Percentiles rank a stretch among this genome's conserved stretches.
Conservation (phyloP, 1,140 invertebrate species). For the Pemphigus obesinymphae region DNA sequence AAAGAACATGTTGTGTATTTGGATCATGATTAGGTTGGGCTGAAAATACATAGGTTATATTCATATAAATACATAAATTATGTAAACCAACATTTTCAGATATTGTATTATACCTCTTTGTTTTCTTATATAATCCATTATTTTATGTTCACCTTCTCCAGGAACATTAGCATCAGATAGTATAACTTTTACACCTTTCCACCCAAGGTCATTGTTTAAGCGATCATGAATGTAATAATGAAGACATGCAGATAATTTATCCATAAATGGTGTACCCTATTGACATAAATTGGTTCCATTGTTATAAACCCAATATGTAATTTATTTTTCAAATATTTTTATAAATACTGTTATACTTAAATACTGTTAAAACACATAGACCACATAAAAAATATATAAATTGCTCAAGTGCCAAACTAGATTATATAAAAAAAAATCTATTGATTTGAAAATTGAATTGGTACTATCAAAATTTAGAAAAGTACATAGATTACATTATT, state of each 20-base stretch:
- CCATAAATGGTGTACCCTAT: constrained; percentile 96
- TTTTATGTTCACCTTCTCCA: constrained; percentile 98
- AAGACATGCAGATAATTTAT: constrained; percentile 84
- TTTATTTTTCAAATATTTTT: too few relatives aligned
- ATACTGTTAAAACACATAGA: too few relatives aligned
- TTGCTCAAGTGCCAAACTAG: too few relatives aligned
- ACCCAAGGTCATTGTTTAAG: constrained; percentile 91
- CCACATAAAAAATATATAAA: too few relatives aligned
- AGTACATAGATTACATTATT: too few relatives aligned
- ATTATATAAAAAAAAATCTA: too few relatives aligned
- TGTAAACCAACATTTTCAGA: too few relatives aligned
- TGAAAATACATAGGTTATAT: constrained; percentile 48
- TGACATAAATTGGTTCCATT: too few relatives aligned
- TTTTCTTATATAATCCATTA: constrained; percentile 97
- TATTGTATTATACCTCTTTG: constrained; percentile 65
- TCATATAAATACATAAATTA: not conserved
- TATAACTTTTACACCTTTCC: constrained; percentile 92
- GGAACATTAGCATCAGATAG: constrained; percentile 94
- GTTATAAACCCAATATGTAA: too few relatives aligned
- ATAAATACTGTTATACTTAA: too few relatives aligned
- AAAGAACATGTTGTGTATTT: constrained; percentile 95
- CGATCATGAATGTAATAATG: constrained; percentile 94
- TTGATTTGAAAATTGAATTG: too few relatives aligned
- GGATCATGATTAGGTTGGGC: constrained; percentile 94
- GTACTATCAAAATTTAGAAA: too few relatives aligned